A percentile compares a stretch with the other conserved stretches of the same genome.
Evolutionary conservation across 2,797 vertebrate genomes (phyloP).

Genomic region (Sphenopsis melanotis): DNA sequence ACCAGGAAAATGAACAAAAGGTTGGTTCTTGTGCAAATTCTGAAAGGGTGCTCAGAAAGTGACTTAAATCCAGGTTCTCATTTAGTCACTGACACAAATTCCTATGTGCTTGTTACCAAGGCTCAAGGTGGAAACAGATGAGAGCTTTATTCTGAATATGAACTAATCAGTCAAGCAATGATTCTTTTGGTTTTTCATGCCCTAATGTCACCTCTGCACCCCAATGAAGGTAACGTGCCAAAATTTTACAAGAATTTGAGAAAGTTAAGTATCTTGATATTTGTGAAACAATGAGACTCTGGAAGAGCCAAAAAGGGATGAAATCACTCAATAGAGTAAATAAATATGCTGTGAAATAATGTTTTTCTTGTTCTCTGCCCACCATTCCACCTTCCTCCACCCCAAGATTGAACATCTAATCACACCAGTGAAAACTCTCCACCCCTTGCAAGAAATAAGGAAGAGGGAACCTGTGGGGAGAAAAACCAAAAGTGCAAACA

Average conservation of each 20-base stretch:
- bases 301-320: neutral
- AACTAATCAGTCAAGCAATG: neutral
- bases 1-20: neutral
- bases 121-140: neutral
- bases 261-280: neutral
- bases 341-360: neutral
- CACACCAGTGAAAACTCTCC: neutral
- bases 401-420: accelerated
- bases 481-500: neutral
- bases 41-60: neutral
- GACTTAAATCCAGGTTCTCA: neutral
- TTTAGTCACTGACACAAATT: neutral
- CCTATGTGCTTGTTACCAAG: neutral
- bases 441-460: neutral
- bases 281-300: neutral
- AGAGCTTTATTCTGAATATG: neutral
- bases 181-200: neutral
- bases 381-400: neutral
- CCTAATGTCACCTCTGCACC: neutral
- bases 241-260: neutral
- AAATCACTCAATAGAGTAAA: neutral
- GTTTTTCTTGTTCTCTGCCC: neutral
- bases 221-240: neutral
- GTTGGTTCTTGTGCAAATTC: neutral
- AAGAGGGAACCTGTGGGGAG: neutral